Conservation (phyloP, 1,140 invertebrate species). For the Leptopilina clavipes region DNA sequence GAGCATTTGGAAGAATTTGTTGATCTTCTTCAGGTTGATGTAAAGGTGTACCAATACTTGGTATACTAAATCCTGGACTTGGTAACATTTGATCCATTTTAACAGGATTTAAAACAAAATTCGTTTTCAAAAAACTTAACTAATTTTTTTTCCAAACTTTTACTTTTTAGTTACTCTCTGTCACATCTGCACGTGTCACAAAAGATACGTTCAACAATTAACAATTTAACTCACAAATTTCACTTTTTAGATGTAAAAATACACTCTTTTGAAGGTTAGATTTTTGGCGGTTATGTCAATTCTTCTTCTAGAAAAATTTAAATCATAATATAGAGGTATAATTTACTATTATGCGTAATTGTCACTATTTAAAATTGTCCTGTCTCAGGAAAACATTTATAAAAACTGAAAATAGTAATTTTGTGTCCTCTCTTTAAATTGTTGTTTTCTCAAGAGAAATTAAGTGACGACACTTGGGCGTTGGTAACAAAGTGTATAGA, state of each 20-base stretch:
- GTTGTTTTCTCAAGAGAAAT: no score
- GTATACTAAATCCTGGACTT: constrained; percentile 91
- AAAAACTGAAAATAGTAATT: no score
- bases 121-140: not conserved
- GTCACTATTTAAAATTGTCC: not conserved
- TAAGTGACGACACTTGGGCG: no score
- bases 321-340: not conserved
- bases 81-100: constrained; percentile 92
- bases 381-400: no score
- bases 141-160: not conserved
- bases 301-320: not conserved
- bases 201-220: no score
- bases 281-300: not conserved
- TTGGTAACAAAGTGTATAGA: no score
- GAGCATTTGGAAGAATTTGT: constrained; percentile 86
- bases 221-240: not conserved
- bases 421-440: no score
- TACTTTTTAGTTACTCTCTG: no score
- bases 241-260: not conserved
- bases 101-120: not conserved
- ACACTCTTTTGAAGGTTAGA: not conserved
- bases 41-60: constrained; percentile 90
- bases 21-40: constrained; percentile 95
- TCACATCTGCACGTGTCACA: not conserved
- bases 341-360: not conserved